Base-by-base conservation (phyloP, 2,797 vertebrate genomes). In the Eospalax fontanierii region DNA sequence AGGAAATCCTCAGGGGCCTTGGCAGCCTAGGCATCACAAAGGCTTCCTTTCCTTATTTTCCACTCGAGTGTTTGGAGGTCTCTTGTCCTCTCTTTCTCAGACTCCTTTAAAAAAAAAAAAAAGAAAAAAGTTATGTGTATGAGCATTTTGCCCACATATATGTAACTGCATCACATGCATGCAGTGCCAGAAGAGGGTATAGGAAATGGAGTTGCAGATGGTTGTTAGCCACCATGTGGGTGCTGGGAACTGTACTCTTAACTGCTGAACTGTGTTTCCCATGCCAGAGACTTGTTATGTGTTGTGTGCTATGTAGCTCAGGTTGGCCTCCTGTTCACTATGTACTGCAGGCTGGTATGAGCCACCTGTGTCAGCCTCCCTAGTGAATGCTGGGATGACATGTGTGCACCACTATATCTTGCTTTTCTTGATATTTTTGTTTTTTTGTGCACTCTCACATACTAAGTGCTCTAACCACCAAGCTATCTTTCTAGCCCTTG, bases 81-180 rank as follows among this genome's bases (percentile, higher is more conserved):
- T 93, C 12, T 80, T 71, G 30, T 65, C 83, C 81, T 26, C 81
- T 26, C 73, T 91, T 89, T 65, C 88, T 71, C 65, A 94, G 91
- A 83, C 26, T 46, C 21, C 46, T 50, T 50, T n/a, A n/a, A n/a
- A n/a, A n/a, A n/a, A n/a, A n/a, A n/a, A n/a, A n/a, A n/a, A n/a
- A n/a, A n/a, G n/a, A n/a, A n/a, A n/a, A n/a, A n/a, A n/a, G n/a
- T 50, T 50, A 50, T 50, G 46, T 50, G 46, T 50, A 50, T 50
- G 46, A 50, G 46, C 46, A 50, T 50, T 50, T 50, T 50, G 46
- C 6, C 11, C 11, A 50, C 46, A 11, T 50, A 11, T 50, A 50
- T 50, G 11, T 50, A 50, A 50, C 6, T 50, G 46, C 46, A 50
- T 11, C 46, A 50, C 6, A 50, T 6, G 46, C 46, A 50, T 50